Percentiles rank a stretch among this genome's conserved stretches.
Evolutionary conservation across 92 coral and sea anemone species (phyloP).

Genomic region (Heteractis magnifica): DNA sequence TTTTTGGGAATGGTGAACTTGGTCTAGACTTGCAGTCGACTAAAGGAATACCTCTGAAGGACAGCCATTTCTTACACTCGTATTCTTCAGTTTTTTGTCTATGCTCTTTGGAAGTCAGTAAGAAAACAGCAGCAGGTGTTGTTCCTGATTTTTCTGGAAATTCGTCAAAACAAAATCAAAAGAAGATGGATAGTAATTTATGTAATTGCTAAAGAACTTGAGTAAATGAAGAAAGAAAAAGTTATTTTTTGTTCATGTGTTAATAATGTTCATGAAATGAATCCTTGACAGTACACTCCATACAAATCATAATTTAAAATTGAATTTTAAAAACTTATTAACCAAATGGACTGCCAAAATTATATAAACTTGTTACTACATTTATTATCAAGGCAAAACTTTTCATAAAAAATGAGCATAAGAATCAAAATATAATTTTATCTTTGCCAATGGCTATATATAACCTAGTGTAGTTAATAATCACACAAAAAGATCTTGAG

Average conservation of each 20-base stretch:
- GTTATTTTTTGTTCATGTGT: background rate
- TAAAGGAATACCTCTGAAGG: conserved; percentile 66
- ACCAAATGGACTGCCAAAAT: no score
- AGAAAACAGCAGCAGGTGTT: background rate
- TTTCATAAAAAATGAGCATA: no score
- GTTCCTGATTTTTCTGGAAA: background rate
- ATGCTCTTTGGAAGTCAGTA: conserved; percentile 64
- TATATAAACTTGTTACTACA: no score
- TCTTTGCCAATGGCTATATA: no score
- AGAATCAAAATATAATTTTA: no score
- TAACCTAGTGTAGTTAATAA: no score
- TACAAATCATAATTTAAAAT: no score
- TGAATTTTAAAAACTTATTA: no score
- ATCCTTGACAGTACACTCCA: no score
- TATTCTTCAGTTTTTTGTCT: conserved; percentile 90
- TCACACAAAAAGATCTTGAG: no score
- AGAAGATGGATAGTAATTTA: background rate
- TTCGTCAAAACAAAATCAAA: background rate
- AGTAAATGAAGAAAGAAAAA: background rate
- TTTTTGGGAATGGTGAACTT: conserved; percentile 92
- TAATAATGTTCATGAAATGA: no score
- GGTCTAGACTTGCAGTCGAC: conserved; percentile 84
- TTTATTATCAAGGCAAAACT: no score
- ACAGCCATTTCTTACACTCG: conserved; percentile 82
- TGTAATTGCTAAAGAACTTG: background rate